A percentile compares a stretch with the other conserved stretches of the same genome.
Conservation (phyloP, 64 coral and sea anemone species). For the Exaiptasia diaphana region DNA sequence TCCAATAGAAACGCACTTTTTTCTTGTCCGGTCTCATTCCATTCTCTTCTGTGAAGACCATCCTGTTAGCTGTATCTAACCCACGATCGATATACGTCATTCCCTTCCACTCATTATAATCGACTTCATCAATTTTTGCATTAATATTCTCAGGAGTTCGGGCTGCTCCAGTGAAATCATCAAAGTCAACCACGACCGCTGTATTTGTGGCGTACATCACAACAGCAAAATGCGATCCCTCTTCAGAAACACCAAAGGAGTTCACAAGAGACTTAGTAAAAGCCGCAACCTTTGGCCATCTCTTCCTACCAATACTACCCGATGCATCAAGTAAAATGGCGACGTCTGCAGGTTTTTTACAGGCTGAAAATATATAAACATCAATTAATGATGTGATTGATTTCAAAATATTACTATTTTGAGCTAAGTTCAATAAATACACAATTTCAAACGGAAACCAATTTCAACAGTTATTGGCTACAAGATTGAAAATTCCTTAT, state of each 20-base stretch:
- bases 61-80: background rate
- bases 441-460: too few species aligned
- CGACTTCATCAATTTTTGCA: background rate
- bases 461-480: too few species aligned
- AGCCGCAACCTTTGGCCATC: background rate
- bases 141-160: conserved; percentile 9
- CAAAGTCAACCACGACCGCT: background rate
- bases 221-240: conserved; percentile 29
- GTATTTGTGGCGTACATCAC: conserved; percentile 5
- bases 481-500: too few species aligned
- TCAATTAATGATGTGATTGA: too few species aligned
- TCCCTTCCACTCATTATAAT: background rate
- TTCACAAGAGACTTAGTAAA: conserved; percentile 20
- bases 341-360: conserved; percentile 25
- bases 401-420: too few species aligned
- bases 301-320: conserved; percentile 19
- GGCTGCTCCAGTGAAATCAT: background rate
- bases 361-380: background rate
- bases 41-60: background rate
- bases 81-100: conserved; percentile 20
- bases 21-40: conserved; percentile 39
- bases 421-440: too few species aligned
- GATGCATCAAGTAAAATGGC: conserved; percentile 46
- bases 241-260: background rate
- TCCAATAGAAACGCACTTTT: too few species aligned